phyloP scores from a whole-genome alignment of 2,888 invertebrate genomes.

The Gerris lacustris region DNA sequence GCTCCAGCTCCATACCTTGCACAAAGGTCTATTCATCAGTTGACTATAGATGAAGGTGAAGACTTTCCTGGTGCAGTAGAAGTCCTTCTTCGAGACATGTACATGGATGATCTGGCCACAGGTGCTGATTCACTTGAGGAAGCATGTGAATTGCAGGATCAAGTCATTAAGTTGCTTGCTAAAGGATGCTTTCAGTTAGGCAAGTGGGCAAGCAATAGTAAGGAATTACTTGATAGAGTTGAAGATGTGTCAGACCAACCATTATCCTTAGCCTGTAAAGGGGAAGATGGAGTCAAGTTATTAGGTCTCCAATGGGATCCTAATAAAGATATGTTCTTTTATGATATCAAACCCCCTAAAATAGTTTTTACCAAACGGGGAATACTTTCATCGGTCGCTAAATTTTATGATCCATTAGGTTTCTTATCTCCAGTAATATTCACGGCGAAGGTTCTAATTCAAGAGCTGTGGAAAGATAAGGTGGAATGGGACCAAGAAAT shows the following conservation, averaged over 20 bases:
- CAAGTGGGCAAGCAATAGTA: constrained; percentile 27
- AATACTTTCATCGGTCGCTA: constrained; percentile 11
- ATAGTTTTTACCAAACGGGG: neutral
- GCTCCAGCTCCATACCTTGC: constrained; percentile 26
- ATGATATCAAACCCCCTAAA: neutral
- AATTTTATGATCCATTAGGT: constrained; percentile 10
- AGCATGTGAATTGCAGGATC: constrained; percentile 22
- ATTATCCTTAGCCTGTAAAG: constrained; percentile 11
- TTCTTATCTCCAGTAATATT: constrained; percentile 5
- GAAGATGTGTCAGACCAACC: neutral
- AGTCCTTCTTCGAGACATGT: constrained; percentile 24
- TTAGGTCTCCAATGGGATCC: constrained; percentile 14
- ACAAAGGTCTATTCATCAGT: constrained; percentile 24
- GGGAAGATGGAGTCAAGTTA: constrained; percentile 13
- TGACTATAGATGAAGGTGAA: constrained; percentile 24
- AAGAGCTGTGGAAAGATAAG: constrained; percentile 13
- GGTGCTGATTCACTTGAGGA: constrained; percentile 24
- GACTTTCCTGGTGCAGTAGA: constrained; percentile 24
- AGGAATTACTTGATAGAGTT: constrained; percentile 12
- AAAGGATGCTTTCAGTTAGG: constrained; percentile 25
- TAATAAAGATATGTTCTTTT: neutral
- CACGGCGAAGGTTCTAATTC: constrained; percentile 4
- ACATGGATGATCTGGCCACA: constrained; percentile 31
- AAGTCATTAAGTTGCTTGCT: constrained; percentile 23
- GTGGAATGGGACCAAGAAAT: constrained; percentile 7